Evolutionary conservation across 2,888 invertebrate genomes (phyloP).

Genomic region (Drosophila hamatofila): DNA sequence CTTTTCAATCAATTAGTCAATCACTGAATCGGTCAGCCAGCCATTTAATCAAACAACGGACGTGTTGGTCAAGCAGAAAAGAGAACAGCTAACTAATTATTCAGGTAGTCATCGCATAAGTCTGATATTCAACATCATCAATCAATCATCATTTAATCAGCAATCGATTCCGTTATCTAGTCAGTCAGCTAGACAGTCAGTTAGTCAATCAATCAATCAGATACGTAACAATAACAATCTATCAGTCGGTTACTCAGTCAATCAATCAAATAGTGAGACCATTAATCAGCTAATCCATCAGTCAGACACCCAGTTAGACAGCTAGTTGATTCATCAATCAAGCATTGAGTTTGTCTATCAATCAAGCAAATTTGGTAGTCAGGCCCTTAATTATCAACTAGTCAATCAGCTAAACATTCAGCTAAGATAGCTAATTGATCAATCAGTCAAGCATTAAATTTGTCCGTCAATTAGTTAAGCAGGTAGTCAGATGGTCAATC

Average conservation of each 20-base stretch:
- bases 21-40: neutral
- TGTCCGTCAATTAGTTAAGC: neutral
- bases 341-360: neutral
- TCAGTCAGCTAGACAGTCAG: neutral
- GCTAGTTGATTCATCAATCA: neutral
- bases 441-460: no score
- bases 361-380: no score
- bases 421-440: no score
- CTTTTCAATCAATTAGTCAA: neutral
- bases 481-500: neutral
- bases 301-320: neutral
- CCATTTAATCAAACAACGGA: accelerated
- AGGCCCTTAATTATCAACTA: no score
- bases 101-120: neutral
- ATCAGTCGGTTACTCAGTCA: neutral
- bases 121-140: neutral
- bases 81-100: neutral
- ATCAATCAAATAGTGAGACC: neutral
- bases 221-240: neutral
- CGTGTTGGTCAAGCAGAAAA: no score
- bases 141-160: neutral
- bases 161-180: no score
- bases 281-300: neutral
- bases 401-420: no score
- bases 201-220: neutral